phyloP scores from a whole-genome alignment of 2,113 vertebrate genomes.

The Festucalex cinctus region DNA sequence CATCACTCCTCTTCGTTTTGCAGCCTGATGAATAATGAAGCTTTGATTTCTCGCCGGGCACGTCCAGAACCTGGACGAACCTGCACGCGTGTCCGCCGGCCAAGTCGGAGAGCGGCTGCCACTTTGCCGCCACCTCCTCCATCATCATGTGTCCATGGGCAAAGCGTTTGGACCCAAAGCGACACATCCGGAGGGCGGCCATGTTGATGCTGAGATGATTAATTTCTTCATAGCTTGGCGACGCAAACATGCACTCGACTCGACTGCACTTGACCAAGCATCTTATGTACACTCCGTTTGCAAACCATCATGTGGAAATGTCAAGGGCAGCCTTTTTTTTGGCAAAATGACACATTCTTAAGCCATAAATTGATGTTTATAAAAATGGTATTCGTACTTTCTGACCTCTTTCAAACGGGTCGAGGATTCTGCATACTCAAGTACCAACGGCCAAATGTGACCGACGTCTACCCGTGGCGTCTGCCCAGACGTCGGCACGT shows the following conservation, averaged over 20 bases:
- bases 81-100: constrained; percentile 36
- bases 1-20: constrained; percentile 30
- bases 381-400: too few species aligned
- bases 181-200: constrained; percentile 1
- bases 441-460: too few species aligned
- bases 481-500: too few species aligned
- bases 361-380: too few species aligned
- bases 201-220: constrained; percentile 8
- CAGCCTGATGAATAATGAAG: constrained; percentile 66
- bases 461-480: too few species aligned
- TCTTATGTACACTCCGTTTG: background rate
- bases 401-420: too few species aligned
- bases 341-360: too few species aligned
- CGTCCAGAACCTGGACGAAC: constrained; percentile 49
- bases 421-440: too few species aligned
- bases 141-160: constrained; percentile 26
- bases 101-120: constrained; percentile 25
- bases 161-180: constrained; percentile 29
- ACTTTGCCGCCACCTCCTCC: constrained; percentile 28
- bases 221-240: constrained; percentile 5
- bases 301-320: background rate
- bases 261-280: constrained; percentile 1
- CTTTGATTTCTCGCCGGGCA: constrained; percentile 50
- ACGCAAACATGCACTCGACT: background rate
- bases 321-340: background rate